A percentile compares a stretch with the other conserved stretches of the same genome.
Evolutionary conservation across 2,888 invertebrate genomes (phyloP).

Genomic region (Napeogenes inachia): DNA sequence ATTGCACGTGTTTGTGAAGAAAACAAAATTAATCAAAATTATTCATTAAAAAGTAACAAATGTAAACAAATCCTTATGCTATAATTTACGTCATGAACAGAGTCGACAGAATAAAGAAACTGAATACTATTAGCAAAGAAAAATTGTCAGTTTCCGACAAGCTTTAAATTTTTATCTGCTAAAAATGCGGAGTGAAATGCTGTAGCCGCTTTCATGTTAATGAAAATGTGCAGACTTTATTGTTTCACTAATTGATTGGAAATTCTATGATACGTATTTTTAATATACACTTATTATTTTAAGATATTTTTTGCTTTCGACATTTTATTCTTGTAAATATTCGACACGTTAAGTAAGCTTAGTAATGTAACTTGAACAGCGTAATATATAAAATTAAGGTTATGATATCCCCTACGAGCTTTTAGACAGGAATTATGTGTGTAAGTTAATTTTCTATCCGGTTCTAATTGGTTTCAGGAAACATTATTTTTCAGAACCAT

Average conservation of each 20-base stretch:
- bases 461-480: conserved; percentile 19
- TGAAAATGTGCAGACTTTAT: not conserved
- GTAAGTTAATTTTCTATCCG: conserved; percentile 5
- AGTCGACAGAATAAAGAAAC: not conserved
- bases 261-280: too few species aligned
- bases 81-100: not conserved
- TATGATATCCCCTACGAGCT: not conserved
- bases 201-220: not conserved
- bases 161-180: not conserved
- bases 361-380: too few species aligned
- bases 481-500: conserved; percentile 17
- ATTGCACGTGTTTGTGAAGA: too few species aligned
- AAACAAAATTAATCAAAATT: too few species aligned
- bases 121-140: conserved; percentile 2
- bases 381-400: too few species aligned
- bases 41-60: not conserved
- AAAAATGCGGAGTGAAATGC: not conserved
- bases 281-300: too few species aligned
- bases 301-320: too few species aligned
- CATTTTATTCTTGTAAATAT: too few species aligned
- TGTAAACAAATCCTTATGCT: not conserved
- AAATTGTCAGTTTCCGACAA: conserved; percentile 5
- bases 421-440: not conserved
- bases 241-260: not conserved
- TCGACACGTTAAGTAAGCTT: too few species aligned